Base-by-base conservation (phyloP, 2,888 invertebrate genomes). In the Anodontia alba region DNA sequence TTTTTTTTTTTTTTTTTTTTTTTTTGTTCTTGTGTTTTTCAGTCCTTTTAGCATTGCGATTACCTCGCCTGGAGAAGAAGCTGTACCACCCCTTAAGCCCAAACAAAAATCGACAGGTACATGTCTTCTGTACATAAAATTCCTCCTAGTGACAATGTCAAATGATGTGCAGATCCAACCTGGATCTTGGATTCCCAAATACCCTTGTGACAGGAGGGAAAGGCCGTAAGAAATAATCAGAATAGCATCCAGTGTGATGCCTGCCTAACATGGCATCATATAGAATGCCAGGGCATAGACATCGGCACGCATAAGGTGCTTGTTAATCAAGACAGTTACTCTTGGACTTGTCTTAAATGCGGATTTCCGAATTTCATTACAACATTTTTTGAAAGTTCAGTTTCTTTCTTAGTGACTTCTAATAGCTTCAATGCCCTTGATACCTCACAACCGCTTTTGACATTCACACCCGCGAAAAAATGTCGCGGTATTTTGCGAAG, bases 131-230 rank as follows among this genome's bases (percentile, higher is more conserved):
- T n/a, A n/a, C n/a, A n/a, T n/a, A n/a, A n/a, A n/a, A n/a, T n/a
- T n/a, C n/a, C n/a, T n/a, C n/a, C n/a, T n/a, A n/a, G n/a, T n/a
- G n/a, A n/a, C n/a, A n/a, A n/a, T 49, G 17, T 49, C 49, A 17
- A 49, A 49, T 23, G 49, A 49, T 49, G 49, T 49, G 49, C 49
- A 49, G 49, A 49, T 49, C 20, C 49, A 49, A 49, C 49, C 49
- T n/a, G 49, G 49, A 49, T 17, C 49, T 49, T 10, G 49, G 49
- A 49, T 49, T 3, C 49, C 49, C 7, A 49, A 49, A 49, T 49
- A 49, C 23, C 49, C 49, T 17, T 49, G 49, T 17, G 49, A 17
- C 20, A 49, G 49, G 8, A 10, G 49, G 49, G 49, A 10, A 49
- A 49, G 17, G 49, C 49, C 17, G 49, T 49, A 3, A 5, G 49